Evolutionary conservation across 2,797 vertebrate species (phyloP).

Genomic region (Novumbra hubbsi): DNA sequence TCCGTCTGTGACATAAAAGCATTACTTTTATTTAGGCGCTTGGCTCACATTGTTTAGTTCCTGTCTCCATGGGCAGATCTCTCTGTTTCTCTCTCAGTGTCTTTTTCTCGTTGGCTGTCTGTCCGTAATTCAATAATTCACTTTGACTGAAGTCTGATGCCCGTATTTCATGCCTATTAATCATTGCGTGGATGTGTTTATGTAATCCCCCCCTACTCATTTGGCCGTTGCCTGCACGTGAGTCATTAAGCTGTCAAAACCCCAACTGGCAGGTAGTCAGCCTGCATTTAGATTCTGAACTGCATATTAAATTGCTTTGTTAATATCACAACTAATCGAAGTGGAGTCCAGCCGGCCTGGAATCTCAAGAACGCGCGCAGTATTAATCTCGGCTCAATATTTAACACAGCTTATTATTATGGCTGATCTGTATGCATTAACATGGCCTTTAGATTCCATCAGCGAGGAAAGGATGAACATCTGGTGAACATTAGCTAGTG

Average conservation of each 20-base stretch:
- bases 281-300: background rate
- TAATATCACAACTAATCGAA: background rate
- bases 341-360: background rate
- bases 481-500: constrained; percentile 20
- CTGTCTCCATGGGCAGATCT: background rate
- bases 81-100: background rate
- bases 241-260: constrained; percentile 5
- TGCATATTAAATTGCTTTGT: background rate
- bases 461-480: background rate
- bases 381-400: constrained; percentile 33
- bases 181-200: background rate
- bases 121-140: background rate
- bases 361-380: constrained; percentile 4
- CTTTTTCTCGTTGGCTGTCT: background rate
- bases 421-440: constrained; percentile 26
- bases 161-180: background rate
- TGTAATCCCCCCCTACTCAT: background rate
- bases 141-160: background rate
- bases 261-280: background rate
- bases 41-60: background rate
- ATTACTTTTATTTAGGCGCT: constrained; percentile 1
- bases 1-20: background rate
- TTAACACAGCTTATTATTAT: constrained; percentile 25
- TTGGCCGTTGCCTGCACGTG: background rate
- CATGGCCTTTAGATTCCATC: constrained; percentile 31